phyloP scores from a whole-genome alignment of 2,797 vertebrate genomes.

The Phaenicophaeus curvirostris region DNA sequence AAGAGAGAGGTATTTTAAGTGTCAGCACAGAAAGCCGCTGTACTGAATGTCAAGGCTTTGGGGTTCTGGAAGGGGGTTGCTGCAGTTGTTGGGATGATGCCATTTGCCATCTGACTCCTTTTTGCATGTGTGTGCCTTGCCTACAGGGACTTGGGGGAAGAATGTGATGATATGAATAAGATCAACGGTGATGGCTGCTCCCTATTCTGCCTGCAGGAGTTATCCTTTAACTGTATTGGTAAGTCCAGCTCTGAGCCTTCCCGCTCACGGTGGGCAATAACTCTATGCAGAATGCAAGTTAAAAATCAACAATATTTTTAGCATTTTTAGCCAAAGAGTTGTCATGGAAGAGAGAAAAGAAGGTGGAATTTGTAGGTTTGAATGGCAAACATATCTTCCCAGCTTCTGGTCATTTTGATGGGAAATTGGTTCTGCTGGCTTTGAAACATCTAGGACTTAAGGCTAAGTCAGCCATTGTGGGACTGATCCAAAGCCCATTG shows the following conservation, averaged over 20 bases:
- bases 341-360: slow-evolving; percentile 42
- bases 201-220: slow-evolving; percentile 90
- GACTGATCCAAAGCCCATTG: slow-evolving; percentile 60
- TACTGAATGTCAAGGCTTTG: neutral
- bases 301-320: neutral
- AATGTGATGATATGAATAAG: slow-evolving; percentile 96
- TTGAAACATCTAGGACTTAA: slow-evolving; percentile 61
- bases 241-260: slow-evolving; percentile 64
- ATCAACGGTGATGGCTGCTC: slow-evolving; percentile 95
- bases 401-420: slow-evolving; percentile 66
- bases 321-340: slow-evolving; percentile 34
- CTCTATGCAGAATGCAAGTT: neutral
- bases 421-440: slow-evolving; percentile 75
- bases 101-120: neutral
- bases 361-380: slow-evolving; percentile 66
- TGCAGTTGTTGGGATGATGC: neutral
- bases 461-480: slow-evolving; percentile 75
- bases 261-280: neutral
- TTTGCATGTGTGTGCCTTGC: neutral
- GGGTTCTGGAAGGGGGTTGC: neutral
- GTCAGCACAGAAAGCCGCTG: neutral
- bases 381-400: slow-evolving; percentile 69
- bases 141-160: slow-evolving; percentile 88
- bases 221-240: slow-evolving; percentile 96
- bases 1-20: neutral